Evolutionary conservation across 2,797 vertebrate genomes (phyloP).

Genomic region (Lepidocolaptes lacrymiger): DNA sequence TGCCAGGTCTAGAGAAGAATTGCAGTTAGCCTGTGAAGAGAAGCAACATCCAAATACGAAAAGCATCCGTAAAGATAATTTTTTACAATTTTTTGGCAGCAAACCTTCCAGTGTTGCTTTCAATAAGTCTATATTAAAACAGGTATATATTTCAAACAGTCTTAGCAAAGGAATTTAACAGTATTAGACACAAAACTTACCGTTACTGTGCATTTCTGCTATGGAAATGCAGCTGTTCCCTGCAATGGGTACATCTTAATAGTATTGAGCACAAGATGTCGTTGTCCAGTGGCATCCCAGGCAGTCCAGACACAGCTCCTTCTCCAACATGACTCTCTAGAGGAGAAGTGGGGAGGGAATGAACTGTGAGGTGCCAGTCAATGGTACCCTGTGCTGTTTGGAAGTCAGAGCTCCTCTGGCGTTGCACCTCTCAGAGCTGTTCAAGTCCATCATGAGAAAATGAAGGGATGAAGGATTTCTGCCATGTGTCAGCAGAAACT

Average conservation of each 20-base stretch:
- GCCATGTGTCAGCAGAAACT: background rate
- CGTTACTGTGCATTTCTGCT: background rate
- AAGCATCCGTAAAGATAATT: background rate
- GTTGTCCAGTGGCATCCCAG: background rate
- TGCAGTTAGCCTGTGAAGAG: background rate
- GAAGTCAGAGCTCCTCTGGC: background rate
- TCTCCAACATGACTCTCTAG: background rate
- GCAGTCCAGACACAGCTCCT: background rate
- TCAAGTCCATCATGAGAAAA: background rate
- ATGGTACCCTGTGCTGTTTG: accelerated
- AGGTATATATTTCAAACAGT: background rate
- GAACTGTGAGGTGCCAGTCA: background rate
- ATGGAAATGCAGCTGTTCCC: background rate
- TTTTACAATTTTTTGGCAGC: background rate
- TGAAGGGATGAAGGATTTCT: background rate
- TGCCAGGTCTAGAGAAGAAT: background rate
- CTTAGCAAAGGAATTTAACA: background rate
- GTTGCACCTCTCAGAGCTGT: background rate
- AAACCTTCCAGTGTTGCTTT: background rate
- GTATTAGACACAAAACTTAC: background rate
- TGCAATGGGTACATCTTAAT: background rate
- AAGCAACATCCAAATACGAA: background rate
- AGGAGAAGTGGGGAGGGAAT: background rate
- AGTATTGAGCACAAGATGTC: accelerated
- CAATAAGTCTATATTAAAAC: background rate